Evolutionary conservation across 1,140 invertebrate species (phyloP).

Genomic region (Drosophila gunungcola): DNA sequence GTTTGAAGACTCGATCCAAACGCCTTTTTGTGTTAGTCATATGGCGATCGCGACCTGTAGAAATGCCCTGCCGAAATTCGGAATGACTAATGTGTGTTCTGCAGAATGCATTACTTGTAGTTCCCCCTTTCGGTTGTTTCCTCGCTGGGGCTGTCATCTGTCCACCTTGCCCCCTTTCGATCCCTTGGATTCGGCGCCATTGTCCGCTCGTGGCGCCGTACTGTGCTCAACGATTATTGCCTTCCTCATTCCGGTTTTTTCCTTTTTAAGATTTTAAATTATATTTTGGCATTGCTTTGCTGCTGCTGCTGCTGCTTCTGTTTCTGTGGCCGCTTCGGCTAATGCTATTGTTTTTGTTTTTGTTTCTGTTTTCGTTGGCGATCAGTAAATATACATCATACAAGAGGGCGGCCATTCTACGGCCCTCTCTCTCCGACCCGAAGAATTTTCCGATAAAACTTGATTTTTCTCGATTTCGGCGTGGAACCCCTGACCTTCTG

Average conservation of each 20-base stretch:
- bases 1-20: too few relatives aligned
- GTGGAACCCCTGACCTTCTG: constrained; percentile 50
- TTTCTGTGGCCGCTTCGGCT: neutral
- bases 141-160: neutral
- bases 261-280: constrained; percentile 64
- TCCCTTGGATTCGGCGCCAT: constrained; percentile 32
- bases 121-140: neutral
- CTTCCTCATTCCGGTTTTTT: constrained; percentile 43
- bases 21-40: neutral
- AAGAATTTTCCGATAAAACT: constrained; percentile 43
- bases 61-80: neutral
- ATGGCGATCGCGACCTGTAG: neutral
- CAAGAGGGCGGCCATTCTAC: constrained; percentile 19
- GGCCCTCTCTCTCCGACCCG: constrained; percentile 9
- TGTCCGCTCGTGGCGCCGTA: constrained; percentile 39
- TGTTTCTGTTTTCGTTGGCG: constrained; percentile 58
- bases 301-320: constrained; percentile 10
- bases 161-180: constrained; percentile 14
- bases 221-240: constrained; percentile 17
- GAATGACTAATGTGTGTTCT: neutral
- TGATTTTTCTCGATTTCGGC: constrained; percentile 38
- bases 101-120: constrained; percentile 2
- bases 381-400: constrained; percentile 74
- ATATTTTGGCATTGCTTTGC: constrained; percentile 57
- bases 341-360: constrained; percentile 37